Conservation (phyloP, 2,113 vertebrate species). For the Zapus hudsonius region DNA sequence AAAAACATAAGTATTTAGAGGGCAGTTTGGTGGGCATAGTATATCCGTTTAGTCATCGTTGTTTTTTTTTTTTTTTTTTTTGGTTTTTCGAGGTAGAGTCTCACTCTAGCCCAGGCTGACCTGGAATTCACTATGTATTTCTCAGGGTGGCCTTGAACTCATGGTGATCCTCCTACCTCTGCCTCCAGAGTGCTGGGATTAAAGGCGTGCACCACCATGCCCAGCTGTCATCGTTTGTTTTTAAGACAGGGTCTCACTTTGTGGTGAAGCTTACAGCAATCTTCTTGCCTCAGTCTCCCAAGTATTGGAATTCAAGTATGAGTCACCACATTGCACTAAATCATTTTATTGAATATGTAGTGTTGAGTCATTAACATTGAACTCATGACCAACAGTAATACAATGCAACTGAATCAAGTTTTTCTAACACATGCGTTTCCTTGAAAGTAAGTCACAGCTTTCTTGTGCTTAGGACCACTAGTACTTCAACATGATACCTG, state of each 20-base stretch:
- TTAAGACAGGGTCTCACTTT: neutral
- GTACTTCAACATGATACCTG: neutral
- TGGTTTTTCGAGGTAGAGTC: too few relatives aligned
- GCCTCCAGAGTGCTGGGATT: too few relatives aligned
- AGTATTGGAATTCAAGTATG: neutral
- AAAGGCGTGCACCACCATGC: too few relatives aligned
- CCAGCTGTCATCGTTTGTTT: too few relatives aligned
- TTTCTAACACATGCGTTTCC: neutral
- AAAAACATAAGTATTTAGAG: too few relatives aligned
- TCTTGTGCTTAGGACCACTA: neutral
- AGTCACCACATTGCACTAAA: neutral
- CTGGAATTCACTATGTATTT: too few relatives aligned
- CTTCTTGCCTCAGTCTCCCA: neutral
- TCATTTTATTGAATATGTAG: constrained; percentile 1
- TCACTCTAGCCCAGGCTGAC: too few relatives aligned
- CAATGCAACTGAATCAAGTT: constrained; percentile 11
- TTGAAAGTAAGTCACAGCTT: neutral
- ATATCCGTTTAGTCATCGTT: too few relatives aligned
- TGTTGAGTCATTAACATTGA: constrained; percentile 18
- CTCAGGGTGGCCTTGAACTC: too few relatives aligned
- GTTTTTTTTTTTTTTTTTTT: too few relatives aligned
- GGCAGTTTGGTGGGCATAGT: too few relatives aligned
- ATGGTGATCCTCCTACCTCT: too few relatives aligned
- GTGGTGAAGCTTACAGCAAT: neutral
- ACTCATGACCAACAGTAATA: neutral